Evolutionary conservation across 2,888 invertebrate genomes (phyloP).

Genomic region (Arge pagana): DNA sequence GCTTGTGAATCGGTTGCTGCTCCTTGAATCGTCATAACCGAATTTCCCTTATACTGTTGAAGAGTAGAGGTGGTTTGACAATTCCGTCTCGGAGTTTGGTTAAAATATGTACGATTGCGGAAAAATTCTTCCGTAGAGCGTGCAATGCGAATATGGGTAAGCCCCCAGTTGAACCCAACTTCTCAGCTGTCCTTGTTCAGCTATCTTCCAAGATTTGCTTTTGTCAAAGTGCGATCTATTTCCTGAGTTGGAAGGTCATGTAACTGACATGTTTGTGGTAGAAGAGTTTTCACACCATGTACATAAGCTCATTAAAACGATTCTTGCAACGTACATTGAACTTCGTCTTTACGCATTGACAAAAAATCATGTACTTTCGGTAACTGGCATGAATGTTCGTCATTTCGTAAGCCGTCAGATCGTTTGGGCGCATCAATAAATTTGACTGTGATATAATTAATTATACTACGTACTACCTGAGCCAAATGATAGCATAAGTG

Average conservation of each 20-base stretch:
- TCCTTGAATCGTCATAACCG: background rate
- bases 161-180: constrained; percentile 1
- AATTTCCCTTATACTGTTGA: background rate
- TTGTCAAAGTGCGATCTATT: background rate
- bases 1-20: constrained; percentile 1
- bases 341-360: background rate
- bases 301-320: background rate
- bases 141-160: constrained; percentile 5
- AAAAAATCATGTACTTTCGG: constrained; percentile 1
- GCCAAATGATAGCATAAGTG: constrained; percentile 1
- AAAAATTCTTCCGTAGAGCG: constrained; percentile 2
- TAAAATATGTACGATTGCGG: background rate
- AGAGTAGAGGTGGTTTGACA: constrained; percentile 2
- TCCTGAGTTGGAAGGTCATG: background rate
- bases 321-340: constrained; percentile 4
- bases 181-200: background rate
- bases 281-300: constrained; percentile 6
- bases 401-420: constrained; percentile 8
- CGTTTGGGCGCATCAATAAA: constrained; percentile 12
- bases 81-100: background rate
- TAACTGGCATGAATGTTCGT: constrained; percentile 7
- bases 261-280: background rate
- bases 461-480: background rate
- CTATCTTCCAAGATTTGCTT: background rate
- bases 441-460: background rate